Conservation (phyloP, 2,888 invertebrate genomes). For the Campaea margaritaria region DNA sequence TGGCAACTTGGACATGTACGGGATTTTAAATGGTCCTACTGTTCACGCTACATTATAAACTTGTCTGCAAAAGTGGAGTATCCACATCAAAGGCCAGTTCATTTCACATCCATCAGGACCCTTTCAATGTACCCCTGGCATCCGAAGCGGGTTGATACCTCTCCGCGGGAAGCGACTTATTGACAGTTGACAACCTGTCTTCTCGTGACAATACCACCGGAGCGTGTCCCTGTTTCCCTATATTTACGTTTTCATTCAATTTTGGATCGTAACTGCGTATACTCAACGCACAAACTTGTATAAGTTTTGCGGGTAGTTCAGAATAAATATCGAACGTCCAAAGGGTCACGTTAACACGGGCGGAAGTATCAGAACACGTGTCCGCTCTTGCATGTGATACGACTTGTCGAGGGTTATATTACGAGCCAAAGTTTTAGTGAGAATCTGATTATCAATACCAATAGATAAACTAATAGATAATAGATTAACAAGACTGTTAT, state of each 20-base stretch:
- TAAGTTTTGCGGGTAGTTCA: conserved; percentile 19
- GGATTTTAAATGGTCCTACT: conserved; percentile 19
- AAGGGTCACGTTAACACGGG: conserved; percentile 27
- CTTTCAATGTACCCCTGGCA: conserved; percentile 45
- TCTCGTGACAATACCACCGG: conserved; percentile 39
- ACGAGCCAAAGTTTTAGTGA: conserved; percentile 15
- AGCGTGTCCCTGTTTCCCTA: conserved; percentile 43
- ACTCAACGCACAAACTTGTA: conserved; percentile 37
- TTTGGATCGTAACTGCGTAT: conserved; percentile 30
- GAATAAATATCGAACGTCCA: conserved; percentile 38
- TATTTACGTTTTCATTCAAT: conserved; percentile 37
- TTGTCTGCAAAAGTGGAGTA: conserved; percentile 26
- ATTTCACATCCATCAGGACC: conserved; percentile 46
- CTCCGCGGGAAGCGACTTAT: conserved; percentile 49
- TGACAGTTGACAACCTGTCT: conserved; percentile 51
- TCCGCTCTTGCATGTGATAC: conserved; percentile 40
- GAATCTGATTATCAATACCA: too few species aligned
- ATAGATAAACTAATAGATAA: neutral
- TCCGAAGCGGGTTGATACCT: conserved; percentile 44
- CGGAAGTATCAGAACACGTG: conserved; percentile 47
- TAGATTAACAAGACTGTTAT: conserved; percentile 4
- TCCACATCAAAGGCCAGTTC: conserved; percentile 37
- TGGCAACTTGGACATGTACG: neutral
- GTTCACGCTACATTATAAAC: conserved; percentile 20
- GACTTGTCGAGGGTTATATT: conserved; percentile 29